Base-by-base conservation (phyloP, 2,888 invertebrate genomes). In the Trachelus iudaicus region DNA sequence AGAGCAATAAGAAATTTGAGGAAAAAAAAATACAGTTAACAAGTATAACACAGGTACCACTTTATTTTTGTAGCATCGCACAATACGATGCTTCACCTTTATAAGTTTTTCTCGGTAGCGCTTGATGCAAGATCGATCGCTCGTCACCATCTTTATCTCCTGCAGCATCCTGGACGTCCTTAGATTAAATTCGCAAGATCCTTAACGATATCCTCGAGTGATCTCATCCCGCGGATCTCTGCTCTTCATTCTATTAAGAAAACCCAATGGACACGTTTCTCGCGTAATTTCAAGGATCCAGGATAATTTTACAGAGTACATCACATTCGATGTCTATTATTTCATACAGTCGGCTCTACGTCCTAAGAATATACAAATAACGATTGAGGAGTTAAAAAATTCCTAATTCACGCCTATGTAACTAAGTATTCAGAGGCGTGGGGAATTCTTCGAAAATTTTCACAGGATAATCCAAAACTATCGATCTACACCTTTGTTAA, bases 321-420 rank as follows among this genome's bases (percentile, higher is more conserved):
- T 56, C 23, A 23, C 23, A 56, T 56, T 56, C 56, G 56, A 56
- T 56, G 23, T 0, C 56, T 56, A 56, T 23, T 56, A 56, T 56
- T 56, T 56, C 56, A 23, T 23, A 23, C 23, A 56, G 23, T 9
- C 56, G 23, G 56, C 56, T 56, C 23, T 56, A 69, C 69, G 40
- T 31, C 35, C 34, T 34, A 40, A 69, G 40, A 68, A 75, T 77
- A 34, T 74, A 73, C 31, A 13, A 34, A 73, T 37, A 13, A 34
- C 75, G 75, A 37, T 33, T 68, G 37, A 56, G 12, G 40, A 15
- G 75, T 73, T 73, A 77, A 40, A 40, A 69, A 56, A 23, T 15
- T 56, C 23, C 23, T 9, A 56, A 40, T 40, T 15, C 4, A 40
- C 40, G 6, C 40, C 56, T 23, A 56, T 9, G 23, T 56, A 56